Evolutionary conservation across 2,797 vertebrate genomes (phyloP).

Genomic region (Apodemus agrarius): DNA sequence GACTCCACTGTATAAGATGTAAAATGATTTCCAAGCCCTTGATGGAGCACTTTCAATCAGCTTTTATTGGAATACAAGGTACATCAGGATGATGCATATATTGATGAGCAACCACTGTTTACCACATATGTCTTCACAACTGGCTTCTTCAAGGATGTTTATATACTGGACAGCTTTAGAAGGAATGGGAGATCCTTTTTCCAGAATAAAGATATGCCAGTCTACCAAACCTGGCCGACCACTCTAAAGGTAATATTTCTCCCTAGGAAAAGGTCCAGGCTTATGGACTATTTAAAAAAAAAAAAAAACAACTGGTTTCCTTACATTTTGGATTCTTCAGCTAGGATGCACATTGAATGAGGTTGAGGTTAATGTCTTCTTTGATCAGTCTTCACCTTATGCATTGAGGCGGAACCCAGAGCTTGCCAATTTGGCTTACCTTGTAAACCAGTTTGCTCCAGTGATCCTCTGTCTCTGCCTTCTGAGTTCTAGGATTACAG

Average conservation of each 20-base stretch:
- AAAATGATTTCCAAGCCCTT: neutral
- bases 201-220: neutral
- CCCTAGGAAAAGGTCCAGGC: neutral
- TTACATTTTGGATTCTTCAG: neutral
- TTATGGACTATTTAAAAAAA: neutral
- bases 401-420: neutral
- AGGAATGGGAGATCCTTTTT: neutral
- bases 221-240: neutral
- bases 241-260: neutral
- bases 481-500: neutral
- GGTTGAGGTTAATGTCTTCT: neutral
- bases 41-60: neutral
- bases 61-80: neutral
- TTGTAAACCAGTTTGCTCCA: neutral
- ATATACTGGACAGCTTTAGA: neutral
- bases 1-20: neutral
- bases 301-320: neutral
- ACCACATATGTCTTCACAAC: neutral
- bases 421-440: neutral
- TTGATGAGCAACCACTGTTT: neutral
- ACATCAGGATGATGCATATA: neutral
- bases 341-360: neutral
- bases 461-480: neutral
- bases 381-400: neutral
- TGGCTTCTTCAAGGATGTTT: conserved; percentile 28